A percentile compares a stretch with the other conserved stretches of the same genome.
These are phyloP conservation scores for Knipowitschia caucasica DNA, from an alignment of 2,797 vertebrate genomes.

Conservation along the genomic window DNA sequence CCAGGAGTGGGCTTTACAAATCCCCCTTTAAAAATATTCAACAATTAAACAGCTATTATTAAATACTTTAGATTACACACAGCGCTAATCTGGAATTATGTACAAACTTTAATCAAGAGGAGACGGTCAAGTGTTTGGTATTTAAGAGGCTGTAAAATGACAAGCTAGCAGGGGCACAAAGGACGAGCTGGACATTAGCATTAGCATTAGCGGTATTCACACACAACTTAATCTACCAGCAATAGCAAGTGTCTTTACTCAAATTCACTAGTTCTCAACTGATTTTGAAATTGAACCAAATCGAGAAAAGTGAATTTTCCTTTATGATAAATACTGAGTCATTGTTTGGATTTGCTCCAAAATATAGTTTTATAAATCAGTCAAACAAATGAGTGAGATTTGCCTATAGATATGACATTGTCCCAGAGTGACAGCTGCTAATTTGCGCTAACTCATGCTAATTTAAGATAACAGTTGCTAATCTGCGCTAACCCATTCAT, in stretches of 20 bases:
- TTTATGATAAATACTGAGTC: too few relatives aligned
- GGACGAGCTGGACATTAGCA: too few relatives aligned
- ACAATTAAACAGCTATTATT: constrained; percentile 37
- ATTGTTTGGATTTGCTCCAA: not conserved
- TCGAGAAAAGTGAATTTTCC: too few relatives aligned
- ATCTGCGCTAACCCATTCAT: too few relatives aligned
- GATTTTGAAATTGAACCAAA: not conserved
- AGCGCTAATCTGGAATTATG: constrained; percentile 19
- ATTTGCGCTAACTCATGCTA: too few relatives aligned
- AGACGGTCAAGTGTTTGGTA: not conserved
- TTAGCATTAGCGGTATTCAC: too few relatives aligned
- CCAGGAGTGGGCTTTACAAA: constrained; percentile 4
- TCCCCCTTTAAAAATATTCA: constrained; percentile 29
- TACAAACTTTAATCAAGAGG: constrained; percentile 19
- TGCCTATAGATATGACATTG: too few relatives aligned
- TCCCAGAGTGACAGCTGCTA: too few relatives aligned
- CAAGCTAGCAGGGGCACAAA: not conserved
- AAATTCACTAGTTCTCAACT: not conserved
- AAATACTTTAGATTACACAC: constrained; percentile 57
- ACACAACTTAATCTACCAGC: too few relatives aligned
- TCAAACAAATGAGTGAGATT: too few relatives aligned
- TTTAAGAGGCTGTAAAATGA: not conserved
- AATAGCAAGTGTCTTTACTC: not conserved
- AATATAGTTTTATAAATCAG: not conserved
- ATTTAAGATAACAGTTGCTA: too few relatives aligned